These are phyloP conservation scores for Antechinus flavipes DNA, from an alignment of 2,113 vertebrate species.

Conservation along the genomic window DNA sequence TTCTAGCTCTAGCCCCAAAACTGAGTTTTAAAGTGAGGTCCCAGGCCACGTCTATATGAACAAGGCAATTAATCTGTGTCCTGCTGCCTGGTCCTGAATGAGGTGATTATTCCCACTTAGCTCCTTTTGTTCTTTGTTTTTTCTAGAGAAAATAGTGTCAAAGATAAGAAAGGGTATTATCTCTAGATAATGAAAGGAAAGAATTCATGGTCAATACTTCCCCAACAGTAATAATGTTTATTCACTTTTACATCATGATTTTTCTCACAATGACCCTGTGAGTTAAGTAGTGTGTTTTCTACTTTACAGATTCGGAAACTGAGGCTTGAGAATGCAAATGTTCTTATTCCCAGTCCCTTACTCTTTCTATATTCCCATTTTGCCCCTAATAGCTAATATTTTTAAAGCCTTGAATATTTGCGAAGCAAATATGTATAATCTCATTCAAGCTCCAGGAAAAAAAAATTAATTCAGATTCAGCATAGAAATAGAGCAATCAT, in stretches of 20 bases:
- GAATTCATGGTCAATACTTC: not conserved
- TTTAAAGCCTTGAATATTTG: not conserved
- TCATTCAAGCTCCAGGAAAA: not conserved
- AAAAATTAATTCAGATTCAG: not conserved
- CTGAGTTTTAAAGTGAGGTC: not conserved
- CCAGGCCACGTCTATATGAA: not conserved
- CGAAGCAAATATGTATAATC: not conserved
- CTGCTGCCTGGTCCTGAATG: not conserved
- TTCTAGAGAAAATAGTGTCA: not conserved
- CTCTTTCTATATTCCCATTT: not conserved
- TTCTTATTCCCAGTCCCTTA: not conserved
- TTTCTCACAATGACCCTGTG: not conserved
- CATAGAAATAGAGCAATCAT: not conserved
- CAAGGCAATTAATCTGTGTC: not conserved
- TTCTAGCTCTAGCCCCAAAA: not conserved
- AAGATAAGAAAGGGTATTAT: not conserved
- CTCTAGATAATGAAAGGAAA: not conserved
- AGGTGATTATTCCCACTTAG: not conserved
- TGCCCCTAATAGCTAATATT: not conserved
- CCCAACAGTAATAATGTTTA: not conserved
- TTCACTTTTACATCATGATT: not conserved
- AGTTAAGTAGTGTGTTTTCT: not conserved
- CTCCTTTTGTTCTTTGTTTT: not conserved
- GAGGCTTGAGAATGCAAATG: not conserved
- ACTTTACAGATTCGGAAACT: not conserved